Conservation (phyloP, 53 echinoderm and acorn worm species). For the Holothuria scabra region DNA sequence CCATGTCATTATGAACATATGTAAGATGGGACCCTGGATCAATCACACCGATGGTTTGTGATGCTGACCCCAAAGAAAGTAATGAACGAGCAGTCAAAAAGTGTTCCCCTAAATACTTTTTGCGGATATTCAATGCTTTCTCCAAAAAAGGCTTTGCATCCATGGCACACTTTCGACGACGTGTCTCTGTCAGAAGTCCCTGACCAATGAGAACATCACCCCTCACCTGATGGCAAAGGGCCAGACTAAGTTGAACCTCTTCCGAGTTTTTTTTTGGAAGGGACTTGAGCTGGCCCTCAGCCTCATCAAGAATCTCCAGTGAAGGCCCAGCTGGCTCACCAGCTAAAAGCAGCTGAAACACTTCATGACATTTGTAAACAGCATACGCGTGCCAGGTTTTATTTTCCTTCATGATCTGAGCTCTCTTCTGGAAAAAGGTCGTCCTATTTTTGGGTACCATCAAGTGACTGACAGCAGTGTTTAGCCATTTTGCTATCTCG, state of each 20-base stretch:
- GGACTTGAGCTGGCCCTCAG: constrained; percentile 57
- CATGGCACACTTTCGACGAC: constrained; percentile 13
- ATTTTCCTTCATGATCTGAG: constrained; percentile 58
- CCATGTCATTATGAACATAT: constrained; percentile 69
- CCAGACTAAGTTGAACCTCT: constrained; percentile 72
- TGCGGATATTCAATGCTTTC: constrained; percentile 62
- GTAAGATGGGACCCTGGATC: constrained; percentile 53
- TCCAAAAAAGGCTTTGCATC: constrained; percentile 66
- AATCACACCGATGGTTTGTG: constrained; percentile 71
- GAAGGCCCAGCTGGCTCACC: constrained; percentile 67
- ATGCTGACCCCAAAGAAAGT: constrained; percentile 64
- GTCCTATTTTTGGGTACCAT: constrained; percentile 70
- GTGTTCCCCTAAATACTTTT: constrained; percentile 70
- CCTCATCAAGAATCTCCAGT: constrained; percentile 68
- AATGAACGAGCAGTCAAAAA: constrained; percentile 72
- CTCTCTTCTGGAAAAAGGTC: constrained; percentile 74
- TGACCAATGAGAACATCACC: constrained; percentile 69
- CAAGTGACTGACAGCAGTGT: constrained; percentile 74
- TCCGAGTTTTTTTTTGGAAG: constrained; percentile 42
- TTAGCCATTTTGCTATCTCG: constrained; percentile 63
- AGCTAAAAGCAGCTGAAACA: constrained; percentile 67
- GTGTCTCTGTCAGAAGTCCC: constrained; percentile 16
- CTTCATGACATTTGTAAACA: constrained; percentile 75
- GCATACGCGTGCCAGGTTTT: constrained; percentile 73
- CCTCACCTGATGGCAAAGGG: constrained; percentile 71